A percentile compares a stretch with the other conserved stretches of the same genome.
These are phyloP conservation scores for Luperina nickerlii DNA, from an alignment of 2,888 invertebrate genomes.

Conservation along the genomic window DNA sequence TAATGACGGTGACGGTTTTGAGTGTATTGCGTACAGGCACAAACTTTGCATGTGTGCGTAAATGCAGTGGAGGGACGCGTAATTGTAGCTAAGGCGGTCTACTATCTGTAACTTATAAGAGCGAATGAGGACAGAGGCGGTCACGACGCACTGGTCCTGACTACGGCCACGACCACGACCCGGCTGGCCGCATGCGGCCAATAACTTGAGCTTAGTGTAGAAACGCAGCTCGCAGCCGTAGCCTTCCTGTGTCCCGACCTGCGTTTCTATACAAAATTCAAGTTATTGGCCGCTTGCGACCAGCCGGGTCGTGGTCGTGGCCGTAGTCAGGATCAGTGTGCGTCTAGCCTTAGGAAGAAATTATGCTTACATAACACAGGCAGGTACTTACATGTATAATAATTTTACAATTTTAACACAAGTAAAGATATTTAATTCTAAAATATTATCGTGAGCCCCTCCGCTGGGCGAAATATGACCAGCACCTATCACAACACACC, in stretches of 20 bases:
- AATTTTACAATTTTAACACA: background rate
- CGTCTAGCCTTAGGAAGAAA: background rate
- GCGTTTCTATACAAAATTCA: background rate
- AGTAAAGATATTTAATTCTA: background rate
- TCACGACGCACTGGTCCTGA: background rate
- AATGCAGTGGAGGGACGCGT: background rate
- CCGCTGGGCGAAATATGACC: too few relatives aligned
- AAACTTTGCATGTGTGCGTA: background rate
- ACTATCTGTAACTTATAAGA: slow-evolving; percentile 3
- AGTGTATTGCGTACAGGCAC: background rate
- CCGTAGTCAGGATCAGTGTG: background rate
- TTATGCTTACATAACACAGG: background rate
- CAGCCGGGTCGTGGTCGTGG: background rate
- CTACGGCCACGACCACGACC: background rate
- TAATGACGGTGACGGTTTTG: too few relatives aligned
- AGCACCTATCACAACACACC: too few relatives aligned
- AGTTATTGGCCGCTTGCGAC: background rate
- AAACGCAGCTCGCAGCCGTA: background rate
- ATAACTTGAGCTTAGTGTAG: background rate
- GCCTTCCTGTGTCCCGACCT: background rate
- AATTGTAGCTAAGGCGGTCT: slow-evolving; percentile 3
- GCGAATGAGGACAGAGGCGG: background rate
- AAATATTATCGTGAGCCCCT: background rate
- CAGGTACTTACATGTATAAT: background rate
- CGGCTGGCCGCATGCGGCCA: background rate